Evolutionary conservation across 2,113 vertebrate species (phyloP).

Genomic region (Nesoenas mayeri): DNA sequence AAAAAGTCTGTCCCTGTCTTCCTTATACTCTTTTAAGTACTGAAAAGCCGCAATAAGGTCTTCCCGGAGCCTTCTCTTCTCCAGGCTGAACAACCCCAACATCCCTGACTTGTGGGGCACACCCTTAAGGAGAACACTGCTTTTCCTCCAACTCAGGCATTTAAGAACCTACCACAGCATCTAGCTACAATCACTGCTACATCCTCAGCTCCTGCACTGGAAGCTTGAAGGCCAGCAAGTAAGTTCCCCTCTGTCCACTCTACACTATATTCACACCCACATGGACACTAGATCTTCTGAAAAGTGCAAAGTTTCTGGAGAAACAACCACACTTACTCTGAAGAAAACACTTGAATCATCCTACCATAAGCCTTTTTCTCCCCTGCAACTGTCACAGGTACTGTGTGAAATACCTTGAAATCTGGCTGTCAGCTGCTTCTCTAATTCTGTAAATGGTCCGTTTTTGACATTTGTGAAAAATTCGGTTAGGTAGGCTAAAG

Average conservation of each 20-base stretch:
- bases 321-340: neutral
- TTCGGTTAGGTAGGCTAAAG: constrained; percentile 72
- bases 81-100: too few relatives aligned
- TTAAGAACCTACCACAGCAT: neutral
- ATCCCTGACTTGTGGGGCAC: neutral
- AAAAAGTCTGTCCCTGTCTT: too few relatives aligned
- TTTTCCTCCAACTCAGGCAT: neutral
- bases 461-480: constrained; percentile 76
- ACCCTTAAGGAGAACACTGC: neutral
- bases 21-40: too few relatives aligned
- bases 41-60: too few relatives aligned
- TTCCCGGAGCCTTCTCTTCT: too few relatives aligned
- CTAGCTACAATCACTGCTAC: neutral
- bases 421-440: constrained; percentile 64
- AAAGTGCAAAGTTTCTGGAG: neutral
- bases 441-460: constrained; percentile 67
- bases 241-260: neutral
- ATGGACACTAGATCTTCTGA: neutral
- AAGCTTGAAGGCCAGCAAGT: neutral
- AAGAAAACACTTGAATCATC: neutral
- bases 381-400: neutral
- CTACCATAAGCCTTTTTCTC: neutral
- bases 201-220: neutral
- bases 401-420: constrained; percentile 74
- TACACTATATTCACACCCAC: neutral